These are phyloP conservation scores for Zootoca vivipara DNA, from an alignment of 2,113 vertebrate genomes.

Conservation along the genomic window DNA sequence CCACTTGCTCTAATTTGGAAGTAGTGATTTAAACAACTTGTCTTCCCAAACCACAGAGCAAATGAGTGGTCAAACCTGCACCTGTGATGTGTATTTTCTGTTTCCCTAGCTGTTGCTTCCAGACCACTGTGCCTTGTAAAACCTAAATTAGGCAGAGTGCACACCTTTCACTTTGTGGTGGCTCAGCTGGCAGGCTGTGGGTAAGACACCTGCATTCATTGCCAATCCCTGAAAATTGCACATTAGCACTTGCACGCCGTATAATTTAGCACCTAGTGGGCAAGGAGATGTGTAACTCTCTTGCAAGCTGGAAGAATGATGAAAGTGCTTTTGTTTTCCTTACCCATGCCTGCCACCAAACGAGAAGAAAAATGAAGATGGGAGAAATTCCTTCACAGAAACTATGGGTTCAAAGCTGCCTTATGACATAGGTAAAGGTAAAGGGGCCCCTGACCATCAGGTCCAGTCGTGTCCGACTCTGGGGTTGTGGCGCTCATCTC, in stretches of 20 bases:
- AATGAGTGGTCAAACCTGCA: not conserved
- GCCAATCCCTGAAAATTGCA: slow-evolving; percentile 46
- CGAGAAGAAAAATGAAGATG: not conserved
- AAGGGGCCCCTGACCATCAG: too few relatives aligned
- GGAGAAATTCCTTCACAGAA: not conserved
- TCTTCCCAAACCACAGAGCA: not conserved
- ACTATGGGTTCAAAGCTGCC: not conserved
- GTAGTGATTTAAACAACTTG: not conserved
- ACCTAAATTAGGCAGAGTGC: slow-evolving; percentile 31
- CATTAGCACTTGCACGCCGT: not conserved
- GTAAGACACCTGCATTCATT: slow-evolving; percentile 18
- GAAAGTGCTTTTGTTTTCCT: slow-evolving; percentile 4
- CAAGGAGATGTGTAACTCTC: slow-evolving; percentile 43
- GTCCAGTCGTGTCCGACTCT: too few relatives aligned
- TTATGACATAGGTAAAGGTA: too few relatives aligned
- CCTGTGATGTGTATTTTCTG: not conserved
- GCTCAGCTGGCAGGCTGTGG: not conserved
- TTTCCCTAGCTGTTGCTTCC: not conserved
- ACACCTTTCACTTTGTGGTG: not conserved
- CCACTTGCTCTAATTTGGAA: not conserved
- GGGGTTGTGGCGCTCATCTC: too few relatives aligned
- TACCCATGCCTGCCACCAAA: not conserved
- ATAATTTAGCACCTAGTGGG: slow-evolving; percentile 55
- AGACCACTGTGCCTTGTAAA: not conserved
- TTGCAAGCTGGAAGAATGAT: slow-evolving; percentile 30